A percentile compares a stretch with the other conserved stretches of the same genome.
These are phyloP conservation scores for Phycodurus eques DNA, from an alignment of 2,113 vertebrate species.

Conservation along the genomic window DNA sequence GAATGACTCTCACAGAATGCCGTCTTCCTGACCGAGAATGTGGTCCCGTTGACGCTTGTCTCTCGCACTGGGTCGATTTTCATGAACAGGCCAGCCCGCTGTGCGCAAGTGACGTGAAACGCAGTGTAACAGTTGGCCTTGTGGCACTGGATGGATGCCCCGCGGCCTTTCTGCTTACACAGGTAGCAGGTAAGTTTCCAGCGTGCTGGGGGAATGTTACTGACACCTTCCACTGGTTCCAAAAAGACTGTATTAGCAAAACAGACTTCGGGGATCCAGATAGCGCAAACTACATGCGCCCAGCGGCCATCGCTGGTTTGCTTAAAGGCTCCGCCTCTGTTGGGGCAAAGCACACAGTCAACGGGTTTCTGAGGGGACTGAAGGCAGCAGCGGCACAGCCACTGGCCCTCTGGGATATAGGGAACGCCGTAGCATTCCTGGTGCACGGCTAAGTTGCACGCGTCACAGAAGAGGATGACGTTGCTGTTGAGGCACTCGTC, in stretches of 20 bases:
- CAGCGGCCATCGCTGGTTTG: constrained; percentile 93
- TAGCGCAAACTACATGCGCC: constrained; percentile 96
- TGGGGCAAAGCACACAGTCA: constrained; percentile 94
- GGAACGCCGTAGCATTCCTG: constrained; percentile 97
- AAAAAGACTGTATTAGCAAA: constrained; percentile 98
- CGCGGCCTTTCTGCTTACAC: constrained; percentile 92
- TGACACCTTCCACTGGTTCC: constrained; percentile 93
- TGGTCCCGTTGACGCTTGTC: constrained; percentile 88
- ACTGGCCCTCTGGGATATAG: constrained; percentile 96
- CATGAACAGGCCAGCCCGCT: constrained; percentile 94
- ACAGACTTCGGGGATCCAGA: constrained; percentile 98
- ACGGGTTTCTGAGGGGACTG: constrained; percentile 92
- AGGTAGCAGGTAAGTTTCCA: constrained; percentile 96
- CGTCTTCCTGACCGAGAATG: constrained; percentile 93
- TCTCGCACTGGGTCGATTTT: constrained; percentile 97
- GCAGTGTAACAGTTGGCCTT: constrained; percentile 98
- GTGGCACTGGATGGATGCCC: constrained; percentile 95
- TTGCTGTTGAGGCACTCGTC: constrained; percentile 99
- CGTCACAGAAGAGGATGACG: constrained; percentile 96
- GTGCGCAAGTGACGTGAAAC: constrained; percentile 96
- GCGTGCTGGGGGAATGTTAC: constrained; percentile 88
- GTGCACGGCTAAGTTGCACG: constrained; percentile 96
- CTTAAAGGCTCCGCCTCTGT: constrained; percentile 95
- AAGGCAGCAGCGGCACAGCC: constrained; percentile 96
- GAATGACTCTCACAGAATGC: constrained; percentile 92